Evolutionary conservation across 2,888 invertebrate species (phyloP).

Genomic region (Galerucella nymphaeae): DNA sequence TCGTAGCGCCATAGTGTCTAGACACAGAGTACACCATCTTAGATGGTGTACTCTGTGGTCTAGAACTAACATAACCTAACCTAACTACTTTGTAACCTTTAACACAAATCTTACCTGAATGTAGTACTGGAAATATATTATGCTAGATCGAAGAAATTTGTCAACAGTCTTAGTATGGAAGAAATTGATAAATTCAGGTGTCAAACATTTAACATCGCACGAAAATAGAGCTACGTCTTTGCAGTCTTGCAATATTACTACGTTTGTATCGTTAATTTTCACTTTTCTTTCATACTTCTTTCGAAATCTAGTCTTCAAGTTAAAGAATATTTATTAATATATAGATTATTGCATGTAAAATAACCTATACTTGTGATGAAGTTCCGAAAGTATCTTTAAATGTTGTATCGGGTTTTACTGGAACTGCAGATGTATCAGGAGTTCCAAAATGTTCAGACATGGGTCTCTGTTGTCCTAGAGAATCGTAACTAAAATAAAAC

Average conservation of each 20-base stretch:
- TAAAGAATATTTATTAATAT: not conserved
- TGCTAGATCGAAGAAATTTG: slow-evolving; percentile 72
- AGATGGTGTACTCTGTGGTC: too few species aligned
- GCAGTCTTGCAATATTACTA: slow-evolving; percentile 72
- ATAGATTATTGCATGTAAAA: not conserved
- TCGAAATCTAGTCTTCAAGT: slow-evolving; percentile 69
- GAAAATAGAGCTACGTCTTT: slow-evolving; percentile 72
- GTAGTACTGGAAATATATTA: slow-evolving; percentile 73
- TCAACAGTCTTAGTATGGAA: slow-evolving; percentile 71
- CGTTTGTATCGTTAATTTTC: slow-evolving; percentile 67
- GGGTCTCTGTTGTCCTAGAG: not conserved
- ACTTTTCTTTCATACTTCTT: slow-evolving; percentile 71
- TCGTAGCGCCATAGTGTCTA: not conserved
- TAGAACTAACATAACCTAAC: too few species aligned
- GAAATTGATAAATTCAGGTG: slow-evolving; percentile 71
- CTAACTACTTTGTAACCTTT: too few species aligned
- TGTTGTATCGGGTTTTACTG: slow-evolving; percentile 34
- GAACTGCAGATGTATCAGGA: not conserved
- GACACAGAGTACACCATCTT: too few species aligned
- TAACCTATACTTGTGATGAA: slow-evolving; percentile 35
- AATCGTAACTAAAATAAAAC: slow-evolving; percentile 8
- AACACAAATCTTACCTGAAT: slow-evolving; percentile 65
- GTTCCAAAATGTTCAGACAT: not conserved
- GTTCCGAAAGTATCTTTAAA: slow-evolving; percentile 43
- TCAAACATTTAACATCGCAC: slow-evolving; percentile 68